Evolutionary conservation across 2,888 invertebrate species (phyloP).

Genomic region (Eutolmus rufibarbis): DNA sequence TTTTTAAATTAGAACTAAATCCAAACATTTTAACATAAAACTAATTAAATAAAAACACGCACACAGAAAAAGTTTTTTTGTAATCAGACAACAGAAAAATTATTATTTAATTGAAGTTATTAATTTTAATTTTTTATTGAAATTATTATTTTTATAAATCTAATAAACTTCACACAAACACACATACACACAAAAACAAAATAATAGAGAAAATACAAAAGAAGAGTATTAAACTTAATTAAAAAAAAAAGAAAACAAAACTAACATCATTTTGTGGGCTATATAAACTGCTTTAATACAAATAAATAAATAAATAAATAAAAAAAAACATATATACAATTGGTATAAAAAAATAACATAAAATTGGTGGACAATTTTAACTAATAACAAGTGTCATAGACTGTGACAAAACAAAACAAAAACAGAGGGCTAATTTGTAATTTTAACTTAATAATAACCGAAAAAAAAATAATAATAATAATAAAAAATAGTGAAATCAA

Average conservation of each 20-base stretch:
- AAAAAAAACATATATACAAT: background rate
- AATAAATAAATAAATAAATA: background rate
- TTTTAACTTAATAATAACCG: background rate
- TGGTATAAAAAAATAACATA: background rate
- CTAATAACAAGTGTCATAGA: background rate
- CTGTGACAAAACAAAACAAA: background rate
- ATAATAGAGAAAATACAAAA: background rate
- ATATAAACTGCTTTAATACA: slow-evolving; percentile 38
- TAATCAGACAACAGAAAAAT: too few relatives aligned
- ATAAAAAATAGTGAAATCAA: background rate
- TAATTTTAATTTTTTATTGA: too few relatives aligned
- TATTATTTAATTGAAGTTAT: too few relatives aligned
- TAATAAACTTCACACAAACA: background rate
- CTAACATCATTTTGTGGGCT: slow-evolving; percentile 41
- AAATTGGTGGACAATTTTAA: background rate
- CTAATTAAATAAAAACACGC: background rate
- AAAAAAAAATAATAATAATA: background rate
- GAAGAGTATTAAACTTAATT: background rate
- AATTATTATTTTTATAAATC: too few relatives aligned
- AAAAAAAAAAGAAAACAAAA: slow-evolving; percentile 32
- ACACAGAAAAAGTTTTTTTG: background rate
- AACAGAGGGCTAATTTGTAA: slow-evolving; percentile 30
- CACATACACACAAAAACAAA: slow-evolving; percentile 6
- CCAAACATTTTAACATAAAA: background rate
- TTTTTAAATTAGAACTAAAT: background rate